These are phyloP conservation scores for Hippocampus barbouri DNA, from an alignment of 2,113 vertebrate species.

Conservation along the genomic window DNA sequence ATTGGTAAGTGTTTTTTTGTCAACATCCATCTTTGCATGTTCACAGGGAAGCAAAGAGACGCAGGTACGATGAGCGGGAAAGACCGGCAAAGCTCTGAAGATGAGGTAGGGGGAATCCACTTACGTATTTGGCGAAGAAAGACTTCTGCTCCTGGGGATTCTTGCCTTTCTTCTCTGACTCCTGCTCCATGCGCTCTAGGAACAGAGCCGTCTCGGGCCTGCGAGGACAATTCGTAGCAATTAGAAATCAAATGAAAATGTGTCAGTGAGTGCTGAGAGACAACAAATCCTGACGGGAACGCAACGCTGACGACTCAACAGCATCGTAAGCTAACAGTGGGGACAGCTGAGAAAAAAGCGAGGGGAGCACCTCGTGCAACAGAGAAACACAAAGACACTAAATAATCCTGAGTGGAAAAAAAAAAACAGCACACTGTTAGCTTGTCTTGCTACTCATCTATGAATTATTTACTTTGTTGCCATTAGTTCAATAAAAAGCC, in stretches of 20 bases:
- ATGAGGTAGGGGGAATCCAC: slow-evolving; percentile 35
- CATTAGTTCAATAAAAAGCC: too few relatives aligned
- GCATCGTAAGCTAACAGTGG: neutral
- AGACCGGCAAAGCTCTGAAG: neutral
- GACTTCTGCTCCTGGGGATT: slow-evolving; percentile 93
- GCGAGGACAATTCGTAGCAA: slow-evolving; percentile 6
- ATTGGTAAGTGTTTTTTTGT: neutral
- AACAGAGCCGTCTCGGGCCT: slow-evolving; percentile 86
- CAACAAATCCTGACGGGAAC: too few relatives aligned
- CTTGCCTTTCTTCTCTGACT: slow-evolving; percentile 87
- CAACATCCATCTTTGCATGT: neutral
- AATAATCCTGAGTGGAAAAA: too few relatives aligned
- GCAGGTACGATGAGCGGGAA: neutral
- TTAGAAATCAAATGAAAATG: slow-evolving; percentile 22
- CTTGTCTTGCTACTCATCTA: too few relatives aligned
- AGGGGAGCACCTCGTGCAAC: too few relatives aligned
- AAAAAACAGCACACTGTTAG: too few relatives aligned
- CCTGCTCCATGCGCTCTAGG: slow-evolving; percentile 82
- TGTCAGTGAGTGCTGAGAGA: neutral
- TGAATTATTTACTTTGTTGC: too few relatives aligned
- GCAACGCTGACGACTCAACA: too few relatives aligned
- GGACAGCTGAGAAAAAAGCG: too few relatives aligned
- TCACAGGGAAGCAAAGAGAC: neutral
- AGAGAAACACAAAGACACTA: too few relatives aligned
- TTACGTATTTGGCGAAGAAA: slow-evolving; percentile 93